Percentiles rank a stretch among this genome's conserved stretches.
These are phyloP conservation scores for Cervus canadensis DNA, from an alignment of 2,113 vertebrate species.

Conservation along the genomic window DNA sequence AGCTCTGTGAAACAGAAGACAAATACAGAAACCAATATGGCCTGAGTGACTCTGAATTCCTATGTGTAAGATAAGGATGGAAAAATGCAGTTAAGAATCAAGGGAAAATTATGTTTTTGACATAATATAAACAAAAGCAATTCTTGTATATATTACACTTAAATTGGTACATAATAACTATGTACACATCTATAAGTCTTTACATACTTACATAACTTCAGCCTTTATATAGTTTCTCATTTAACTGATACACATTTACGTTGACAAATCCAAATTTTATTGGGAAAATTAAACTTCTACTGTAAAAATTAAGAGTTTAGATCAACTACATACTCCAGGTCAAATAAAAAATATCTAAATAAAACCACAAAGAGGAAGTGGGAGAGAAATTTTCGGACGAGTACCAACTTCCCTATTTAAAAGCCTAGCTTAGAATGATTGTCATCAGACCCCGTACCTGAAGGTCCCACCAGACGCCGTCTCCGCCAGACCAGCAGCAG, in stretches of 20 bases:
- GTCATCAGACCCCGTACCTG: neutral
- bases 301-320: neutral
- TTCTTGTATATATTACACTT: neutral
- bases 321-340: neutral
- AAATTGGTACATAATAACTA: neutral
- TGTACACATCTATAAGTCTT: fast-evolving
- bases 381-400: neutral
- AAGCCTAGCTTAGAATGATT: neutral
- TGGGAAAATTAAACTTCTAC: neutral
- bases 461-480: fast-evolving
- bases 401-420: neutral
- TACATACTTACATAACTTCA: neutral
- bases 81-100: neutral
- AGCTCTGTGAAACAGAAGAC: neutral
- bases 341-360: neutral
- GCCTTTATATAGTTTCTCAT: neutral
- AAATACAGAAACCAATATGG: neutral
- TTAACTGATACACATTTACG: neutral
- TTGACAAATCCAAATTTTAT: neutral
- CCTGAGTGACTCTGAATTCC: neutral
- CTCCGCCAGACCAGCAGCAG: neutral
- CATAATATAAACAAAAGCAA: neutral
- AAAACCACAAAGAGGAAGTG: neutral
- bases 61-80: neutral
- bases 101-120: neutral